phyloP scores from a whole-genome alignment of 2,113 vertebrate species.

The Trichechus manatus region DNA sequence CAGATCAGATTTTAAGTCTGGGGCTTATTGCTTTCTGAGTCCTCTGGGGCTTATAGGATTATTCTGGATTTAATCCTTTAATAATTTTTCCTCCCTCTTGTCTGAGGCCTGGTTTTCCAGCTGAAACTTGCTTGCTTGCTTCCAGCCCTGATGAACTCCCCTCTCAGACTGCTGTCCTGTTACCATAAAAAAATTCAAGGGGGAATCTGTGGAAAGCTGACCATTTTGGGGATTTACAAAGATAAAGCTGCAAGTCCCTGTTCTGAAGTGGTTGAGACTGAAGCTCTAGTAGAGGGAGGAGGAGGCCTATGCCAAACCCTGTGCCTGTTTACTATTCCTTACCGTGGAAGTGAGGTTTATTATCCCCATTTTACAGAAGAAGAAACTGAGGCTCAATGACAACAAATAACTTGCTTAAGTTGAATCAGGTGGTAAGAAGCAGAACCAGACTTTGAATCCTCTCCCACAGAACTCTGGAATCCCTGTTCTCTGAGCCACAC shows the following conservation, averaged over 20 bases:
- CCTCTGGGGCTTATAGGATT: constrained; percentile 62
- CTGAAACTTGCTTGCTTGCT: constrained; percentile 37
- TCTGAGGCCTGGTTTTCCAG: constrained; percentile 74
- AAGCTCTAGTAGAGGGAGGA: background rate
- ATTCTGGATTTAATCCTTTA: constrained; percentile 81
- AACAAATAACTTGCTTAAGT: background rate
- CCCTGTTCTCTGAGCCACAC: background rate
- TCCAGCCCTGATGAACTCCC: background rate
- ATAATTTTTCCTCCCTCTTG: constrained; percentile 79
- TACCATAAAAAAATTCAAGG: background rate
- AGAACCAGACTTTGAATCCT: background rate
- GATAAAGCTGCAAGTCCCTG: background rate
- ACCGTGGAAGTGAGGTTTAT: background rate
- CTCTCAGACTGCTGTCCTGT: background rate
- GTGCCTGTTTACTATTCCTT: background rate
- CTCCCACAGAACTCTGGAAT: background rate
- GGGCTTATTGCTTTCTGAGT: constrained; percentile 71
- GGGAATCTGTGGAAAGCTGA: background rate
- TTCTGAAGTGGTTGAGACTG: background rate
- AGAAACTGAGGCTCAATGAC: background rate
- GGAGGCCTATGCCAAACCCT: background rate
- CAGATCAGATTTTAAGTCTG: constrained; percentile 59
- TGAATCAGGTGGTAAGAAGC: background rate
- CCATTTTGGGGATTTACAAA: no score
- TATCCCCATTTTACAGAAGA: constrained; percentile 36